These are phyloP conservation scores for Propithecus perrieri DNA, from an alignment of 2,797 vertebrate species.

Conservation along the genomic window DNA sequence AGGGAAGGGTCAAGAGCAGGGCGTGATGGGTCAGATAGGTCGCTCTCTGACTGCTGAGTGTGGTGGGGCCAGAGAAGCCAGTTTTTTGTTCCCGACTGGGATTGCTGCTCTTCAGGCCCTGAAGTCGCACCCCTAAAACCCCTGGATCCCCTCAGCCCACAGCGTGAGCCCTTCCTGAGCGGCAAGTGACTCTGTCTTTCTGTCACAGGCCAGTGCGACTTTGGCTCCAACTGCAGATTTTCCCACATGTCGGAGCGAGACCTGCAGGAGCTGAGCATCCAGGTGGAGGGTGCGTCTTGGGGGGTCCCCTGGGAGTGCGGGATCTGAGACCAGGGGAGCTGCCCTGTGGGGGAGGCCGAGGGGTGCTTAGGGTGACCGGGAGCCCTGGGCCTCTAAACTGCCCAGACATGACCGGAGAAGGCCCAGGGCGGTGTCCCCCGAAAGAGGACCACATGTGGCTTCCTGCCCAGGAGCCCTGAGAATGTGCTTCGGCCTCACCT, in stretches of 20 bases:
- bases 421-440: background rate
- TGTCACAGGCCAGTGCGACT: conserved; percentile 93
- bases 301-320: background rate
- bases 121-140: background rate
- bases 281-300: conserved; percentile 89
- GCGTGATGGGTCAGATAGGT: background rate
- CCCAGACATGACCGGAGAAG: background rate
- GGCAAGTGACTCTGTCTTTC: background rate
- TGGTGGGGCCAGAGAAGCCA: background rate
- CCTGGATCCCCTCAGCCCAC: no score
- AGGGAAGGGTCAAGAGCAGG: background rate
- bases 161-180: background rate
- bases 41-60: background rate
- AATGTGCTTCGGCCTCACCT: background rate
- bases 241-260: conserved; percentile 96
- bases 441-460: background rate
- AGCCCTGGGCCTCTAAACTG: background rate
- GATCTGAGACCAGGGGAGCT: background rate
- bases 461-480: background rate
- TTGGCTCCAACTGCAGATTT: conserved; percentile 94
- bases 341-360: background rate
- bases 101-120: background rate
- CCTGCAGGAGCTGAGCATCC: conserved; percentile 88
- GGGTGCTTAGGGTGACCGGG: background rate
- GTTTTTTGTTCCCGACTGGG: background rate